Evolutionary conservation across 2,113 vertebrate species (phyloP).

Genomic region (Pao palembangensis): DNA sequence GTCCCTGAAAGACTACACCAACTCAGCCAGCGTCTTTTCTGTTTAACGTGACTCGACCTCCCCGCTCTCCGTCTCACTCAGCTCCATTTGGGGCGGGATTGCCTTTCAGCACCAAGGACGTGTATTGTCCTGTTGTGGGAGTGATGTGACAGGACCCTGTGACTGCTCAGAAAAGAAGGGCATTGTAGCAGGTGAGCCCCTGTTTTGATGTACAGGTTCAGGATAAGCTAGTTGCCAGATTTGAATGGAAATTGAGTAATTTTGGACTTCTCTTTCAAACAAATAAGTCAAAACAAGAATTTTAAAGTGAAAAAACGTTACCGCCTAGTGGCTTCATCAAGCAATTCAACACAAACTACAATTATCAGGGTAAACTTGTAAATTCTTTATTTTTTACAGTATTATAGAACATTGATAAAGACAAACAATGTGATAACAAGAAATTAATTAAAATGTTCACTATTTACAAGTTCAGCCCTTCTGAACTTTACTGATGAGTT

Average conservation of each 20-base stretch:
- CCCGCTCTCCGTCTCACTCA: constrained; percentile 45
- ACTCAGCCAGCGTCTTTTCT: constrained; percentile 49
- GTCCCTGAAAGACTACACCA: constrained; percentile 63
- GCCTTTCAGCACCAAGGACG: constrained; percentile 70
- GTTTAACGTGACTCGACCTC: constrained; percentile 49
- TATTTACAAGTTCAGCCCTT: constrained; percentile 60
- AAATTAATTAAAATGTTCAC: constrained; percentile 13
- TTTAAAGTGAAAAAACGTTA: background rate
- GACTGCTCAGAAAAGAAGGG: constrained; percentile 62
- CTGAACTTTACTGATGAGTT: constrained; percentile 76
- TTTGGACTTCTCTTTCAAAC: background rate
- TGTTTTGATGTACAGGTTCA: constrained; percentile 39
- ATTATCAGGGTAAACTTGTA: background rate
- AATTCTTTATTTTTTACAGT: constrained; percentile 58
- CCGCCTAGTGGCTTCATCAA: constrained; percentile 40
- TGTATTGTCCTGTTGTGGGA: constrained; percentile 65
- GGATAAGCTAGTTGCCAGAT: background rate
- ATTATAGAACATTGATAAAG: constrained; percentile 37
- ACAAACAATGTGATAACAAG: constrained; percentile 24
- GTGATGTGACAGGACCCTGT: constrained; percentile 59
- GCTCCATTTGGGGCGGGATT: constrained; percentile 64
- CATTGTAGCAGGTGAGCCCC: constrained; percentile 57
- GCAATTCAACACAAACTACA: background rate
- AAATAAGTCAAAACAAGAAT: background rate
- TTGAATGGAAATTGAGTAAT: background rate